Conservation (phyloP, 2,797 vertebrate species). For the Oryzias sinensis region DNA sequence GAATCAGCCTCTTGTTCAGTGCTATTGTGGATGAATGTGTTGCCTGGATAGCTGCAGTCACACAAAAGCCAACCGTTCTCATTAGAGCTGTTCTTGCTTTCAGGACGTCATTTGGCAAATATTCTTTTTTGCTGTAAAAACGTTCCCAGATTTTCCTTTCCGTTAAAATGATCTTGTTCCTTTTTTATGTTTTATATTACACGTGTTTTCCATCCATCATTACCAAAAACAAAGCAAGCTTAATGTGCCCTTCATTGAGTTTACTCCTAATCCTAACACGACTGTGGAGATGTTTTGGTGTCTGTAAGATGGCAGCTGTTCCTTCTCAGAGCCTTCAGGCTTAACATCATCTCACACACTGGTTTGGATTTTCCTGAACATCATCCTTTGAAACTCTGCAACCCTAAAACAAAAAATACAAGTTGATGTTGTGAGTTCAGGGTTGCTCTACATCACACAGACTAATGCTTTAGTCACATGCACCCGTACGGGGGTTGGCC, state of each 20-base stretch:
- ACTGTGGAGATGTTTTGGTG: conserved; percentile 7
- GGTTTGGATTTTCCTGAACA: conserved; percentile 16
- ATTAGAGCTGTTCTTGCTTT: conserved; percentile 28
- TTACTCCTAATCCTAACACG: conserved; percentile 2
- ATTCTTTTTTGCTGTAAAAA: conserved; percentile 10
- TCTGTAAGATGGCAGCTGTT: conserved; percentile 23
- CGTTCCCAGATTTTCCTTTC: no score
- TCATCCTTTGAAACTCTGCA: conserved; percentile 17
- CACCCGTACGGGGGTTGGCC: no score
- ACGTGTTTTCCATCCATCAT: conserved; percentile 3
- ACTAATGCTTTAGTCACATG: no score
- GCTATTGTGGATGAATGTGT: conserved; percentile 35
- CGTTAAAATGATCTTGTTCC: no score
- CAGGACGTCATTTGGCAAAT: conserved; percentile 30
- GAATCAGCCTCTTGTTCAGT: conserved; percentile 28
- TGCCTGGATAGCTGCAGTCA: conserved; percentile 14
- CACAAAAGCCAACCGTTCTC: conserved; percentile 21
- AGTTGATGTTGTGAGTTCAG: neutral
- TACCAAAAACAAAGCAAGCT: conserved; percentile 11
- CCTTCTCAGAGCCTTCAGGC: conserved; percentile 12
- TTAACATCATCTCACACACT: conserved; percentile 20
- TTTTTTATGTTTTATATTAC: no score
- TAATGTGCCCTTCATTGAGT: neutral
- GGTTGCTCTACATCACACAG: no score
- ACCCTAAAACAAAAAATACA: conserved; percentile 1